Conservation (phyloP, 1,140 invertebrate species). For the Drosophila albomicans region DNA sequence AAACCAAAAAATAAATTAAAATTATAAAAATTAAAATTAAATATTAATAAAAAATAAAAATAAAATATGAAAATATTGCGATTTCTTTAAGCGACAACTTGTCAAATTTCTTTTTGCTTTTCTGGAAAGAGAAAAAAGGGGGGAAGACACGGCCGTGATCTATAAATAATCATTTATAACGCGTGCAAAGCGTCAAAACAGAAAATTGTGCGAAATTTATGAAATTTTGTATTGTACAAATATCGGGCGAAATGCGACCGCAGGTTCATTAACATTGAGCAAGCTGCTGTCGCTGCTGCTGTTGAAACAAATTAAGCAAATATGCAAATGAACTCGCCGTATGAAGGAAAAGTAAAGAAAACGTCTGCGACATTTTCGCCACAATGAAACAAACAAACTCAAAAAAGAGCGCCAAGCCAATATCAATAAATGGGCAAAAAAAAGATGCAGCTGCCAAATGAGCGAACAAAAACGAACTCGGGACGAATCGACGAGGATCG, state of each 20-base stretch:
- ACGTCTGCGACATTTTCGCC: slow-evolving; percentile 47
- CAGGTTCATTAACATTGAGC: slow-evolving; percentile 73
- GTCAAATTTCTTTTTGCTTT: slow-evolving; percentile 7
- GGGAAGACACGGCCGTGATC: background rate
- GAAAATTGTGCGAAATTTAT: slow-evolving; percentile 34
- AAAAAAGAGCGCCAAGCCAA: slow-evolving; percentile 25
- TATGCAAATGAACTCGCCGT: slow-evolving; percentile 63
- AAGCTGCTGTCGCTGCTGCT: slow-evolving; percentile 45
- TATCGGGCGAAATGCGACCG: slow-evolving; percentile 29
- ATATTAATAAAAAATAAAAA: slow-evolving; percentile 51
- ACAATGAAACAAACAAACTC: background rate
- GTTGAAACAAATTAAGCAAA: slow-evolving; percentile 76
- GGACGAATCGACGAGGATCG: slow-evolving; percentile 22
- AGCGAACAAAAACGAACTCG: background rate
- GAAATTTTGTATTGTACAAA: slow-evolving; percentile 62
- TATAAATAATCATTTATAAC: slow-evolving; percentile 29
- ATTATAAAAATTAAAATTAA: slow-evolving; percentile 42
- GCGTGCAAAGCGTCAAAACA: slow-evolving; percentile 16
- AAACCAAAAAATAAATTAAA: slow-evolving; percentile 31
- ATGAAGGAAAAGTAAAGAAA: slow-evolving; percentile 21
- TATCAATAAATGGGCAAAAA: slow-evolving; percentile 40
- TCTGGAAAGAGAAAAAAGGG: background rate
- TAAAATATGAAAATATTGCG: slow-evolving; percentile 16
- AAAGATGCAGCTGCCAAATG: slow-evolving; percentile 32
- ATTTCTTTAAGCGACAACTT: slow-evolving; percentile 8